These are phyloP conservation scores for Falco punctatus DNA, from an alignment of 2,113 vertebrate genomes.

Conservation along the genomic window DNA sequence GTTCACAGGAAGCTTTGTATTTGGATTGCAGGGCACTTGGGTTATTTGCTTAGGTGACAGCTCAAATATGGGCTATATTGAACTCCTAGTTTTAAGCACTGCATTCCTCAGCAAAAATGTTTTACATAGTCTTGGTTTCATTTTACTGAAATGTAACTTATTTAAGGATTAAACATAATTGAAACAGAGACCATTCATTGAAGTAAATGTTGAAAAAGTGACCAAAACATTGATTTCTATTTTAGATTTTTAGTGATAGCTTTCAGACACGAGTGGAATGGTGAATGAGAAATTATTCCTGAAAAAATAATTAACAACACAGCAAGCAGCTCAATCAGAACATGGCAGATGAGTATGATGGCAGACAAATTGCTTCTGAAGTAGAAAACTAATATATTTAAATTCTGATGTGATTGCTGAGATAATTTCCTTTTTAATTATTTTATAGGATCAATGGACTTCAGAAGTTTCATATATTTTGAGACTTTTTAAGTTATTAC, in stretches of 20 bases:
- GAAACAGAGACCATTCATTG: background rate
- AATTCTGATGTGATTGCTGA: background rate
- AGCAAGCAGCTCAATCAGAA: background rate
- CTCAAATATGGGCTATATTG: background rate
- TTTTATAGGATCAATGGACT: background rate
- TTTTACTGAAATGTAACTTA: background rate
- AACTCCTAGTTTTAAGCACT: background rate
- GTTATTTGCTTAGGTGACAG: background rate
- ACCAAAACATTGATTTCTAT: background rate
- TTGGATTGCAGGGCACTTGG: rapidly evolving
- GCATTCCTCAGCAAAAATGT: background rate
- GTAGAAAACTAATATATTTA: background rate
- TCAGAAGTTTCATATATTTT: background rate
- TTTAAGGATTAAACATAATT: background rate
- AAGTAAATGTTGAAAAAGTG: background rate
- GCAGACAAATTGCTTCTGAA: background rate
- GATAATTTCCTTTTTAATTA: background rate
- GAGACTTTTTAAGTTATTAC: background rate
- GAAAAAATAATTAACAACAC: background rate
- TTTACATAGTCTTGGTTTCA: background rate
- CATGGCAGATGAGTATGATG: background rate
- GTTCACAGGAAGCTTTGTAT: background rate
- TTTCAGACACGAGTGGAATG: background rate
- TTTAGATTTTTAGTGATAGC: background rate
- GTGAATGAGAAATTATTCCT: background rate